Percentiles rank a stretch among this genome's conserved stretches.
Evolutionary conservation across 2,888 invertebrate genomes (phyloP).

Genomic region (Alsophila aescularia): DNA sequence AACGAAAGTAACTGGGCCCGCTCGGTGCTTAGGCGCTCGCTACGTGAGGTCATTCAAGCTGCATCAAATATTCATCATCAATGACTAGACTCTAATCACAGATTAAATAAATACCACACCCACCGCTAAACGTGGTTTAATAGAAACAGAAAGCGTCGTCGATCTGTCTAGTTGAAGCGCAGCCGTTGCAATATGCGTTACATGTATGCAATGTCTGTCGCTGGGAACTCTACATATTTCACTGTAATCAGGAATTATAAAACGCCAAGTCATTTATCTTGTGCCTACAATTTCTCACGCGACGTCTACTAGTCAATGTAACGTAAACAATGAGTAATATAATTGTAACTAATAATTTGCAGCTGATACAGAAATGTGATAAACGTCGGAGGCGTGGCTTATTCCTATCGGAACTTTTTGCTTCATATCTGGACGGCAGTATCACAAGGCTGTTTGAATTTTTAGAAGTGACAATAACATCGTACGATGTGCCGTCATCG

Average conservation of each 20-base stretch:
- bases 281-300: slow-evolving; percentile 11
- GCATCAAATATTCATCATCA: slow-evolving; percentile 34
- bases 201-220: slow-evolving; percentile 4
- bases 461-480: slow-evolving; percentile 56
- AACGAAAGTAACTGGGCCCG: slow-evolving; percentile 42
- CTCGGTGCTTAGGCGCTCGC: slow-evolving; percentile 38
- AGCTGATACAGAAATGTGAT: slow-evolving; percentile 31
- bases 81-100: slow-evolving; percentile 18
- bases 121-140: neutral
- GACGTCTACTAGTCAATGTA: slow-evolving; percentile 25
- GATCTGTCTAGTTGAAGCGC: neutral
- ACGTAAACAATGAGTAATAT: slow-evolving; percentile 38
- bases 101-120: neutral
- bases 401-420: slow-evolving; percentile 38
- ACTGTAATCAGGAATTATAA: slow-evolving; percentile 20
- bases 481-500: slow-evolving; percentile 72
- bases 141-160: neutral
- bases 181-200: slow-evolving; percentile 18
- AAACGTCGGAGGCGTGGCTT: slow-evolving; percentile 46
- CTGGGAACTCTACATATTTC: neutral
- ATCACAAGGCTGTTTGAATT: slow-evolving; percentile 39
- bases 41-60: slow-evolving; percentile 44
- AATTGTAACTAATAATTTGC: slow-evolving; percentile 21
- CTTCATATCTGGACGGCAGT: neutral
- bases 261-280: slow-evolving; percentile 23